Evolutionary conservation across 2,888 invertebrate species (phyloP).

Genomic region (Parnassius mnemosyne): DNA sequence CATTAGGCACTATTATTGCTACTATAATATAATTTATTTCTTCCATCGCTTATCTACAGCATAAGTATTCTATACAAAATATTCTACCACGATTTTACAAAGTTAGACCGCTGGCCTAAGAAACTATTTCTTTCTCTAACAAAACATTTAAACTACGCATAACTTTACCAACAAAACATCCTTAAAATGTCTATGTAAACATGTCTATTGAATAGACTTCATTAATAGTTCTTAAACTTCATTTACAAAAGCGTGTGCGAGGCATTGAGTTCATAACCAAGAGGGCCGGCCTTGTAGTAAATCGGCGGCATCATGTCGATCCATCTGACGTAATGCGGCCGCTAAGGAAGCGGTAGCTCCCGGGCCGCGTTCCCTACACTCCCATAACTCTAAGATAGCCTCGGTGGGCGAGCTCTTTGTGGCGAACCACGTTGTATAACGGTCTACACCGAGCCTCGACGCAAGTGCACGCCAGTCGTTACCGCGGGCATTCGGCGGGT

Average conservation of each 20-base stretch:
- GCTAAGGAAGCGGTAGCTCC: constrained; percentile 89
- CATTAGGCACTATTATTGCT: constrained; percentile 79
- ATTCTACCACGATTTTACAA: constrained; percentile 74
- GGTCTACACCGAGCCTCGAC: constrained; percentile 94
- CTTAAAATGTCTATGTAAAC: constrained; percentile 35
- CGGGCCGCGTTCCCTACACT: constrained; percentile 92
- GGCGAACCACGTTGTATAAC: constrained; percentile 98
- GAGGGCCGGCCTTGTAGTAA: constrained; percentile 69
- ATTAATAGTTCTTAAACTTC: constrained; percentile 9
- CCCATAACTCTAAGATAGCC: constrained; percentile 97
- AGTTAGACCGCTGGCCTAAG: constrained; percentile 61
- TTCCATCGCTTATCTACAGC: constrained; percentile 72
- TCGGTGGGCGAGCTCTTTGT: constrained; percentile 98
- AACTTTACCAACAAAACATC: constrained; percentile 57
- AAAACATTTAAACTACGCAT: constrained; percentile 70
- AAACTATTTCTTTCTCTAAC: constrained; percentile 66
- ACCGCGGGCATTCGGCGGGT: constrained; percentile 94
- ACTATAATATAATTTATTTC: constrained; percentile 73
- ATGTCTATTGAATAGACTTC: constrained; percentile 36
- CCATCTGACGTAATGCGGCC: constrained; percentile 67
- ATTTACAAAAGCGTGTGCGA: neutral
- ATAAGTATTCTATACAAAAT: constrained; percentile 74
- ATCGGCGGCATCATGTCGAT: constrained; percentile 71
- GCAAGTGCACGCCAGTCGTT: constrained; percentile 99
- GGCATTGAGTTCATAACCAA: constrained; percentile 67